Evolutionary conservation across 1,140 invertebrate genomes (phyloP), one percentile per base, ranked within the genome.

Genomic region (Euschistus heros): DNA sequence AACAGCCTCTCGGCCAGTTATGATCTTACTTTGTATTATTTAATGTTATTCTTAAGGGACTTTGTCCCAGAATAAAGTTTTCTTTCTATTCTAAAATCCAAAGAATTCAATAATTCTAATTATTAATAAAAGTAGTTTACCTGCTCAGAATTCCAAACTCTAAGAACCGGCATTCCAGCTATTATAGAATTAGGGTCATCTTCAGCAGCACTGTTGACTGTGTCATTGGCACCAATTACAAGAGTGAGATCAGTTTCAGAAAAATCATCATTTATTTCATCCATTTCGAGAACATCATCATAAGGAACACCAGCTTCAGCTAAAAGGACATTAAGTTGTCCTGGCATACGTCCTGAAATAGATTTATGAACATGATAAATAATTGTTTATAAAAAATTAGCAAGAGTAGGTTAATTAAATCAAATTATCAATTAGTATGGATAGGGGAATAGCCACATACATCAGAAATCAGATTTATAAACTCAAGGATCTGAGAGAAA

Each of bases 251-350:
- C 92, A 54, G 91, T 91, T 59, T 90, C 82, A 2, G 80, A 77
- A 77, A 94, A 94, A 70, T 94, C 91, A 60, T 90, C 84, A 72
- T 95, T 95, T 64, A 95, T 91, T 77, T 94, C 92, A 46, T 95
- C 92, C 92, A 95, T 94, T 79, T 95, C 92, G 42, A 90, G 78
- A 0, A 95, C 92, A 73, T 92, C 84, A 75, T 95, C 92, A 73
- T 94, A 94, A 0, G 91, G 90, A 10, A 95, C 91, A 52, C 91
- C 92, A 50, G 92, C 92, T 78, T 95, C 92, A 7, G 92, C 92
- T 42, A 94, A 76, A n/a, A 95, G 76, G 1, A 95, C 92, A 73
- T 94, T 94, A 69, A 94, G 74, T 75, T 94, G 91, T 44, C 91
- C 91, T 46, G 91, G 91, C 90, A 94, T 93, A 68, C 90, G 84